A percentile compares a stretch with the other conserved stretches of the same genome.
Evolutionary conservation across 2,888 invertebrate genomes (phyloP).

Genomic region (Pogonocherus hispidulus): DNA sequence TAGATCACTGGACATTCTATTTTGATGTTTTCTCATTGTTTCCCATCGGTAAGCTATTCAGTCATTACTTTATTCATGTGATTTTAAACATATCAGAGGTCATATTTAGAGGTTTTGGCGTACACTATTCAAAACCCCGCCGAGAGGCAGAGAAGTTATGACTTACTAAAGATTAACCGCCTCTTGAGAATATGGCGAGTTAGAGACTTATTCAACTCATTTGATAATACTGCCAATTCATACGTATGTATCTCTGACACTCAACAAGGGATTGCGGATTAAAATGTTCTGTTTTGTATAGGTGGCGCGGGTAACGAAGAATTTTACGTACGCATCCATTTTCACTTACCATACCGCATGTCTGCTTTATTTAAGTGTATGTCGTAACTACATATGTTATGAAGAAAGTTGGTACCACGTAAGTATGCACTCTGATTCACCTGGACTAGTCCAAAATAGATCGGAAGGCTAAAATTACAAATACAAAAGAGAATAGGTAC

Average conservation of each 20-base stretch:
- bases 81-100: neutral
- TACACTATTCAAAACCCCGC: slow-evolving; percentile 27
- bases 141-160: slow-evolving; percentile 65
- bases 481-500: no score
- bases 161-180: slow-evolving; percentile 71
- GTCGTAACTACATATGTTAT: slow-evolving; percentile 70
- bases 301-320: slow-evolving; percentile 64
- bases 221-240: slow-evolving; percentile 67
- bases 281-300: slow-evolving; percentile 22
- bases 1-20: slow-evolving; percentile 71
- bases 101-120: slow-evolving; percentile 37
- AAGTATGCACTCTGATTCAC: no score
- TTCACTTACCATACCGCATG: slow-evolving; percentile 72
- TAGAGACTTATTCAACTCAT: slow-evolving; percentile 68
- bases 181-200: slow-evolving; percentile 71
- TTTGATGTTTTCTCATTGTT: slow-evolving; percentile 65
- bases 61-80: neutral
- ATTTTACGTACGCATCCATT: slow-evolving; percentile 68
- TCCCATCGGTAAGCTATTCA: slow-evolving; percentile 34
- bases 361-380: slow-evolving; percentile 71
- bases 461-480: no score
- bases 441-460: no score
- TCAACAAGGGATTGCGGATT: neutral
- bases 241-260: no score
- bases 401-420: slow-evolving; percentile 70